These are phyloP conservation scores for Corythornis leucogaster DNA, from an alignment of 2,797 vertebrate genomes.

Conservation along the genomic window DNA sequence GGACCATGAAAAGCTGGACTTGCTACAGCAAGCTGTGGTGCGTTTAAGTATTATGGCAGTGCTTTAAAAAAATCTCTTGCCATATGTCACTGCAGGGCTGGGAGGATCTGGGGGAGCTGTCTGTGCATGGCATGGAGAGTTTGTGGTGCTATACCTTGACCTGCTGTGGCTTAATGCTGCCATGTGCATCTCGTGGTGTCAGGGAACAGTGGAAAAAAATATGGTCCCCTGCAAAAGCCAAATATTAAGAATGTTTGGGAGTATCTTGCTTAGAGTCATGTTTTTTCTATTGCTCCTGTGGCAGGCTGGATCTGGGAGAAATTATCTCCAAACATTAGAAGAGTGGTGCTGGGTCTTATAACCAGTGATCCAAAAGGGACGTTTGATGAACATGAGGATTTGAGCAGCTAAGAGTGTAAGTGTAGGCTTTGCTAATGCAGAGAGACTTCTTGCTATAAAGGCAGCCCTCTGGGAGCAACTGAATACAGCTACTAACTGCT, in stretches of 20 bases:
- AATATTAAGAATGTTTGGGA: neutral
- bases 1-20: neutral
- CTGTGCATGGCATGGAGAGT: neutral
- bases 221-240: neutral
- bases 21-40: neutral
- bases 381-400: neutral
- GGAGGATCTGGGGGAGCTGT: neutral
- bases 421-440: neutral
- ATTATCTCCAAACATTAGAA: neutral
- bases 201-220: neutral
- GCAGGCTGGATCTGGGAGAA: neutral
- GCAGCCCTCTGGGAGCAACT: neutral
- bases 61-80: neutral
- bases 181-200: neutral
- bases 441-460: neutral
- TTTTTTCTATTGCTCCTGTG: neutral
- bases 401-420: neutral
- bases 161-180: neutral
- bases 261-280: neutral
- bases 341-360: neutral
- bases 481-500: neutral
- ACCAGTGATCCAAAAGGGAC: neutral
- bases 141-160: neutral
- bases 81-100: neutral
- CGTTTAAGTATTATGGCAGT: neutral